Percentiles rank a stretch among this genome's conserved stretches.
Evolutionary conservation across 2,797 vertebrate species (phyloP).

Genomic region (Podarcis siculus): DNA sequence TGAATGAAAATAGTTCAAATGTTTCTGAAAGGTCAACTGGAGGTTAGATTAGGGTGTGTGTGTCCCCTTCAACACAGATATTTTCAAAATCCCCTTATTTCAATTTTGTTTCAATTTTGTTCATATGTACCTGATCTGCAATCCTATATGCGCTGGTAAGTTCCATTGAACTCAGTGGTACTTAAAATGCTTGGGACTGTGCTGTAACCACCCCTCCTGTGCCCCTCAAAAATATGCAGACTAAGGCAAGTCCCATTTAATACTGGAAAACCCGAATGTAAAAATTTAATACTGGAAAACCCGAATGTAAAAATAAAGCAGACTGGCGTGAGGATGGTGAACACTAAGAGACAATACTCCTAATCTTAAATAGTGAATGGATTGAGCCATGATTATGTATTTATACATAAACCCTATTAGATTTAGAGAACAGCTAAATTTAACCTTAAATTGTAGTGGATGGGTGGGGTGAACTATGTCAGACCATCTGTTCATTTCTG

Average conservation of each 20-base stretch:
- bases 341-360: neutral
- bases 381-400: neutral
- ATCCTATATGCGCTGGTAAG: neutral
- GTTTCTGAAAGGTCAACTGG: slow-evolving; percentile 45
- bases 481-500: neutral
- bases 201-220: too few species aligned
- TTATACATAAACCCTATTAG: neutral
- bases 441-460: neutral
- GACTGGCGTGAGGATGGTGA: neutral
- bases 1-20: slow-evolving; percentile 47
- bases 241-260: neutral
- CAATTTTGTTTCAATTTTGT: slow-evolving; percentile 6
- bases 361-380: neutral
- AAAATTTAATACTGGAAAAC: neutral
- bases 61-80: slow-evolving; percentile 20
- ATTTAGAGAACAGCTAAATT: neutral
- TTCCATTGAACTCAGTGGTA: too few species aligned
- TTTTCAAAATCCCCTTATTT: slow-evolving; percentile 26
- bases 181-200: too few species aligned
- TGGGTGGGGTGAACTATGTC: neutral
- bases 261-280: neutral
- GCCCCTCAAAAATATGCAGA: neutral
- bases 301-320: neutral
- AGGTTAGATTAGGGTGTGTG: slow-evolving; percentile 1
- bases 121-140: neutral